Evolutionary conservation across 2,113 vertebrate species (phyloP).

Genomic region (Recurvirostra avosetta): DNA sequence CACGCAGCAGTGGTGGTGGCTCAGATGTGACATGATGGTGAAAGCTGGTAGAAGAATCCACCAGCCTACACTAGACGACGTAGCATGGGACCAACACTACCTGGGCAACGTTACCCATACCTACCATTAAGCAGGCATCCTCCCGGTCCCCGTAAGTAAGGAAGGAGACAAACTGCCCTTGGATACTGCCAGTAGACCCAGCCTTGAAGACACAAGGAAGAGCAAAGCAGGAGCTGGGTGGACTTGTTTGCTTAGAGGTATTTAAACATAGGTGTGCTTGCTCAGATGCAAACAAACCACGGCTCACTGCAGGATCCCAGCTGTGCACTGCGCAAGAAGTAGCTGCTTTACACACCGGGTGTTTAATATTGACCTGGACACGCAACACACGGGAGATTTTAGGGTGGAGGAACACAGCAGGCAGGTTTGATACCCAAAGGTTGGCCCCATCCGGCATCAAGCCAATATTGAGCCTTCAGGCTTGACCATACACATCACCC

Average conservation of each 20-base stretch:
- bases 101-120: fast-evolving
- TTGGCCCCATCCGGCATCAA: background rate
- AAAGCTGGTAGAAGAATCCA: background rate
- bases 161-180: background rate
- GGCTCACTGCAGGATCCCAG: background rate
- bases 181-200: background rate
- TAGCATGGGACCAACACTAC: no score
- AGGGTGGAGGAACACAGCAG: background rate
- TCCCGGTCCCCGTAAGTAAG: fast-evolving
- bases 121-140: fast-evolving
- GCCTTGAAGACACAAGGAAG: background rate
- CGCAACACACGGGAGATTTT: background rate
- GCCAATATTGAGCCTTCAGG: background rate
- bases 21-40: fast-evolving
- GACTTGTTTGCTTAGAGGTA: background rate
- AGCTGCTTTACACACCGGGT: background rate
- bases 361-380: background rate
- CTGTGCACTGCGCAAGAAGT: fast-evolving
- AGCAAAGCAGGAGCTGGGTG: background rate
- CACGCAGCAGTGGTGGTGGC: no score
- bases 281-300: background rate
- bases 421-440: background rate
- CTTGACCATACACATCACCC: background rate
- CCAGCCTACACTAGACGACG: fast-evolving
- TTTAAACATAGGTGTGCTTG: background rate